Evolutionary conservation across 1,140 invertebrate genomes (phyloP).

Genomic region (Hermetia illucens): DNA sequence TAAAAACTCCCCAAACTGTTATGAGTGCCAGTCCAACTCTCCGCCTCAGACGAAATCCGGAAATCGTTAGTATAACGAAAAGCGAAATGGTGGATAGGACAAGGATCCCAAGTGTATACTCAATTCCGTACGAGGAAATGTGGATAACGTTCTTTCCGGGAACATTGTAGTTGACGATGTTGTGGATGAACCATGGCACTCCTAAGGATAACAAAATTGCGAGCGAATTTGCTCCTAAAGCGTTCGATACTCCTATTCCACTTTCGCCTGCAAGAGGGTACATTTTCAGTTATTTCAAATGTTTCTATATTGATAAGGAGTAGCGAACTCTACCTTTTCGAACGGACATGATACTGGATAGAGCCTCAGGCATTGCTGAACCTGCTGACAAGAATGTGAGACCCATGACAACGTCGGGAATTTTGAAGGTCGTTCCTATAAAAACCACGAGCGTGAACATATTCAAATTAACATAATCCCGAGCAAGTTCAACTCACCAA

Average conservation of each 20-base stretch:
- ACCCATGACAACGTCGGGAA: conserved; percentile 79
- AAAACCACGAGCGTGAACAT: too few species aligned
- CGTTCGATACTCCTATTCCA: conserved; percentile 73
- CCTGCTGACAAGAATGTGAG: conserved; percentile 76
- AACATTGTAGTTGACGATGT: conserved; percentile 31
- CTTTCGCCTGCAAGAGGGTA: conserved; percentile 47
- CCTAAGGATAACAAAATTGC: conserved; percentile 77
- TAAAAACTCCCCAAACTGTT: conserved; percentile 42
- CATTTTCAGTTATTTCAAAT: not conserved
- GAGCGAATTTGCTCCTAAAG: conserved; percentile 69
- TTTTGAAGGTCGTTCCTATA: conserved; percentile 55
- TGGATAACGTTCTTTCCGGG: conserved; percentile 33
- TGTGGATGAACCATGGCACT: conserved; percentile 69
- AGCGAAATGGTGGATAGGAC: conserved; percentile 39
- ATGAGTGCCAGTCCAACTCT: conserved; percentile 43
- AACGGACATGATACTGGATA: conserved; percentile 68
- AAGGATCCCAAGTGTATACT: conserved; percentile 45
- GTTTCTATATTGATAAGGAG: too few species aligned
- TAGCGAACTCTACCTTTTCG: conserved; percentile 58
- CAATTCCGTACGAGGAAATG: conserved; percentile 33
- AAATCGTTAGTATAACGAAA: conserved; percentile 38
- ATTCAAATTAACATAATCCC: not conserved
- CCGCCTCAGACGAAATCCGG: conserved; percentile 40
- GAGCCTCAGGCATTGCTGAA: conserved; percentile 78
- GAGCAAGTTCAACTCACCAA: conserved; percentile 39